These are phyloP conservation scores for Spinus pinus DNA, from an alignment of 2,797 vertebrate species.

Conservation along the genomic window DNA sequence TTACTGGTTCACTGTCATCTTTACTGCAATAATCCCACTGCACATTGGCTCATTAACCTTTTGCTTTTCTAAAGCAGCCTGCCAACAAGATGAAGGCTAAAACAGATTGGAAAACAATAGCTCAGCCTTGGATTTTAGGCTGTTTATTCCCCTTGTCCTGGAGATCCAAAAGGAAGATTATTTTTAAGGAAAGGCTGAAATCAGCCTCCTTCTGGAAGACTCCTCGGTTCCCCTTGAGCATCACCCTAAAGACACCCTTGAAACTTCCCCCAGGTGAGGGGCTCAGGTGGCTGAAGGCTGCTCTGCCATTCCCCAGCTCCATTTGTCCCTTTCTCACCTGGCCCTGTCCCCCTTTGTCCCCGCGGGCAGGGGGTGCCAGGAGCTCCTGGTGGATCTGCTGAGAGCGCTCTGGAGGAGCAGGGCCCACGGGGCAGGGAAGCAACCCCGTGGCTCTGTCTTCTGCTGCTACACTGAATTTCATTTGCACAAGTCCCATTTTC, in stretches of 20 bases:
- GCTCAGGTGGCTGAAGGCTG: not conserved
- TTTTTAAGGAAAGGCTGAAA: not conserved
- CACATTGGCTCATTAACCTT: conserved; percentile 84
- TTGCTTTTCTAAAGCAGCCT: conserved; percentile 80
- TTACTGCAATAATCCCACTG: conserved; percentile 76
- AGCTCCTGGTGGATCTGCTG: not conserved
- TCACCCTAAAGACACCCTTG: not conserved
- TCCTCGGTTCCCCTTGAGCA: not conserved
- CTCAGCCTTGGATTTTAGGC: conserved; percentile 68
- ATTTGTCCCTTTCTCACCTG: not conserved
- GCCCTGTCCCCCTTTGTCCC: not conserved
- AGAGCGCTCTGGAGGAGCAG: not conserved
- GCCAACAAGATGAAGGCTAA: conserved; percentile 81
- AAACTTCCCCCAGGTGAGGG: not conserved
- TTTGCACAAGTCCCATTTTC: conserved; percentile 62
- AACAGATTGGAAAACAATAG: conserved; percentile 80
- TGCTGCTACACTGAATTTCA: conserved; percentile 58
- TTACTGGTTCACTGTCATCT: conserved; percentile 81
- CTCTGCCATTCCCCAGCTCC: not conserved
- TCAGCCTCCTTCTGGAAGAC: not conserved
- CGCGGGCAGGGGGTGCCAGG: fast-evolving
- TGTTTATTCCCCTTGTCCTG: conserved; percentile 70
- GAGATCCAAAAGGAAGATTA: conserved; percentile 60
- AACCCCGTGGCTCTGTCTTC: conserved; percentile 11
- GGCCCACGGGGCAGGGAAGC: conserved; percentile 6